Evolutionary conservation across 2,113 vertebrate genomes (phyloP), one percentile per base, ranked within the genome.

Genomic region (Columba janthina): DNA sequence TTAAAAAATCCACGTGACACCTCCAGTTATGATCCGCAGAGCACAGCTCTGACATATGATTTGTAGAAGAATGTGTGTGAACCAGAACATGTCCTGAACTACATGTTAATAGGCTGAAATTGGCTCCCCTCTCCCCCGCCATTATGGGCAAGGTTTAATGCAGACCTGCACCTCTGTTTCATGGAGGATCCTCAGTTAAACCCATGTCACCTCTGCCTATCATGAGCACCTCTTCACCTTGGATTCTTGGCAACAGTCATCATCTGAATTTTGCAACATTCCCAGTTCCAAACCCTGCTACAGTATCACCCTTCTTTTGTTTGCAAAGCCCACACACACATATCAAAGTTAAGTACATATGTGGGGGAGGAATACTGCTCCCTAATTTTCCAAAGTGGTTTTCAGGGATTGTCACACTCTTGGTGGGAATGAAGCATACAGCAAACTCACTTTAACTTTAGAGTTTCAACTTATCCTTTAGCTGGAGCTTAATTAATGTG

Each of bases 281-380:
- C 69, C 44, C 56, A 61, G 32, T 64, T 57, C 26, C 34, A 67
- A 72, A n/a, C 38, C 31, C 22, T 73, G 31, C 50, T 79, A 34
- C 54, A 76, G 1, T 72, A 61, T 42, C 58, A 57, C 22, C 10
- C 18, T 36, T 42, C 57, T 66, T 77, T 80, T 56, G 25, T 56
- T 46, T 50, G 31, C 36, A 72, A 96, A 44, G 75, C 65, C 65
- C 82, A 53, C 57, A 71, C 71, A 38, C 42, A 62, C 31, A 19
- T 72, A 69, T 87, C 88, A 81, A 86, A 96, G 72, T 67, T 88
- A 71, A 93, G 46, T 90, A 60, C 25, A 11, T 0, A 0, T 38
- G 53, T 1, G 31, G 6, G 60, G 82, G 92, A 89, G 88, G 88
- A 95, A 90, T 96, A 90, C 48, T 87, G 38, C 71, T 90, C 83